phyloP scores from a whole-genome alignment of 2,888 invertebrate genomes.

The Helicoverpa assulta region DNA sequence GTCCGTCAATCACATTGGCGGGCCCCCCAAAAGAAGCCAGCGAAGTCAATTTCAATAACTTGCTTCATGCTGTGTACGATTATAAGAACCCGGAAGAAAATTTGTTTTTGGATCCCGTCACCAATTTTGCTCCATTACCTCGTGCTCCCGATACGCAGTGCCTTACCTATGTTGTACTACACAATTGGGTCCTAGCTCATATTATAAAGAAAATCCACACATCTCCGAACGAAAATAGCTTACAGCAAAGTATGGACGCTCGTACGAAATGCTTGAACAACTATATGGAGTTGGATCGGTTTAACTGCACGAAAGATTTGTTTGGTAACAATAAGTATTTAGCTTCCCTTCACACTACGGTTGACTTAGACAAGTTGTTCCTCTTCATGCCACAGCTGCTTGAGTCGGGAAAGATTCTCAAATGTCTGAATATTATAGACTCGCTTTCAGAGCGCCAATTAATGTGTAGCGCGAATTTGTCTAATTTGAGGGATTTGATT shows the following conservation, averaged over 20 bases:
- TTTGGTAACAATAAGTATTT: slow-evolving; percentile 90
- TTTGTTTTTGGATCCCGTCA: slow-evolving; percentile 84
- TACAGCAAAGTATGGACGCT: slow-evolving; percentile 88
- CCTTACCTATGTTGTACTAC: slow-evolving; percentile 91
- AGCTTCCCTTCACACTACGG: slow-evolving; percentile 90
- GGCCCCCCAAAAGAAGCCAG: slow-evolving; percentile 81
- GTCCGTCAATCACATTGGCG: slow-evolving; percentile 91
- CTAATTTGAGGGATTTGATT: slow-evolving; percentile 90
- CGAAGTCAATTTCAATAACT: slow-evolving; percentile 81
- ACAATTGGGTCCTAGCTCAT: slow-evolving; percentile 93
- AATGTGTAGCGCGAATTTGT: slow-evolving; percentile 87
- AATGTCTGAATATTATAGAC: slow-evolving; percentile 89
- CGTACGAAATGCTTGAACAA: slow-evolving; percentile 91
- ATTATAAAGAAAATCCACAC: slow-evolving; percentile 92
- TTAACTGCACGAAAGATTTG: slow-evolving; percentile 87
- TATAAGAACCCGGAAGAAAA: slow-evolving; percentile 86
- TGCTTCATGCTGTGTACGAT: slow-evolving; percentile 83
- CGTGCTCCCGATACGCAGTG: slow-evolving; percentile 88
- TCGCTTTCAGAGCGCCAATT: slow-evolving; percentile 90
- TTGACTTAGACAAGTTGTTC: slow-evolving; percentile 88
- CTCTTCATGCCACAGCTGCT: slow-evolving; percentile 85
- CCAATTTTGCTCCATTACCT: slow-evolving; percentile 83
- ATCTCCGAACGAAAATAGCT: slow-evolving; percentile 84
- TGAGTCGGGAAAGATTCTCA: slow-evolving; percentile 83
- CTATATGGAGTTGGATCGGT: slow-evolving; percentile 89